Percentiles rank a stretch among this genome's conserved stretches.
phyloP scores from a whole-genome alignment of 2,888 invertebrate species.

The Coleophora deauratella region DNA sequence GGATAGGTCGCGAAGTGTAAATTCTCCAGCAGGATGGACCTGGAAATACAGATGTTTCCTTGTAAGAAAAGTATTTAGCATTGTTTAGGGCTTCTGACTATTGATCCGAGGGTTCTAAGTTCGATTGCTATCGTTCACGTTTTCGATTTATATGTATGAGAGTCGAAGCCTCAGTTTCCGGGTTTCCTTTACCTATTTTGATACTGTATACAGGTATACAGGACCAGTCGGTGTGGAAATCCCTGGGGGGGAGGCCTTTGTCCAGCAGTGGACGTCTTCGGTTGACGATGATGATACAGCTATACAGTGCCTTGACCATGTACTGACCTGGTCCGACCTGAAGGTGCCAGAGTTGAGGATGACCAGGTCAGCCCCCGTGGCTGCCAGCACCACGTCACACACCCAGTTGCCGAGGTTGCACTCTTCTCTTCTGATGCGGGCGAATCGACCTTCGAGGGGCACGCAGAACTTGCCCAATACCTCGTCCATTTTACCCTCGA shows the following conservation, averaged over 20 bases:
- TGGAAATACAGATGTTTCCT: slow-evolving; percentile 20
- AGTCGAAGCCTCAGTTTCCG: no score
- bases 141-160: no score
- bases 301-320: neutral
- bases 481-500: slow-evolving; percentile 89
- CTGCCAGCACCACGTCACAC: slow-evolving; percentile 86
- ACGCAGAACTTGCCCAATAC: slow-evolving; percentile 88
- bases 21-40: slow-evolving; percentile 88
- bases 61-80: no score
- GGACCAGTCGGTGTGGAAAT: no score
- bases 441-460: slow-evolving; percentile 90
- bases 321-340: slow-evolving; percentile 78
- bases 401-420: slow-evolving; percentile 93
- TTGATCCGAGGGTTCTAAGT: no score
- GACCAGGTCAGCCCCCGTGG: slow-evolving; percentile 89
- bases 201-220: no score
- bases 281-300: no score
- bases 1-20: slow-evolving; percentile 87
- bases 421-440: slow-evolving; percentile 84
- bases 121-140: no score
- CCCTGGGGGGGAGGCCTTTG: no score
- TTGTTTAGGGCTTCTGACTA: no score
- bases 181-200: no score
- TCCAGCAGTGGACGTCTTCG: no score
- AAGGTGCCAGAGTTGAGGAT: slow-evolving; percentile 92